A percentile compares a stretch with the other conserved stretches of the same genome.
These are phyloP conservation scores for Siphamia tubifer DNA, from an alignment of 2,113 vertebrate species.

Conservation along the genomic window DNA sequence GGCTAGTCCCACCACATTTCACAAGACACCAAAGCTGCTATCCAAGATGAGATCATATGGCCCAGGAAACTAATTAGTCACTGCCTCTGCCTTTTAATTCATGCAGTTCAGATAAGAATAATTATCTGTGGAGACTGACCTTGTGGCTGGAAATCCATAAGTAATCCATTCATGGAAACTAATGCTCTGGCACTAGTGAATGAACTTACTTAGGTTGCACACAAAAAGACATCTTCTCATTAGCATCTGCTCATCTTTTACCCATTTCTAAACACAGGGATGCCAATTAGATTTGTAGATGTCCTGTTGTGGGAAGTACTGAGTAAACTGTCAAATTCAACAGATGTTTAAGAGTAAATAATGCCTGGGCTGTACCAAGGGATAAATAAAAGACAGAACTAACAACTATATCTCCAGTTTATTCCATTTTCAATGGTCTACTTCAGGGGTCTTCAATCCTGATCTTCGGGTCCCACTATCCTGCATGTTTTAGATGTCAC, in stretches of 20 bases:
- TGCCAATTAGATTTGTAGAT: too few species aligned
- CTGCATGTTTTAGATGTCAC: too few species aligned
- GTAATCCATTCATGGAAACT: conserved; percentile 43
- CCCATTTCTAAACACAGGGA: not conserved
- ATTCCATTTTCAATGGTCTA: too few species aligned
- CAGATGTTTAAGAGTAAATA: too few species aligned
- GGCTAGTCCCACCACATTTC: not conserved
- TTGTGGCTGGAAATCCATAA: not conserved
- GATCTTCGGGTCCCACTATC: too few species aligned
- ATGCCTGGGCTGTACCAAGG: too few species aligned
- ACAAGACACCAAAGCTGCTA: not conserved
- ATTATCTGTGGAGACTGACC: conserved; percentile 8
- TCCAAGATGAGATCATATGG: not conserved
- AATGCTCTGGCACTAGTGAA: conserved; percentile 2
- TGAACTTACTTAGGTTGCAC: conserved; percentile 39
- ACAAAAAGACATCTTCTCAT: conserved; percentile 3
- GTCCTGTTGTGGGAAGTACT: too few species aligned
- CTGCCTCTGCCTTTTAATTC: not conserved
- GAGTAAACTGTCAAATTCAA: too few species aligned
- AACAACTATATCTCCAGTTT: too few species aligned
- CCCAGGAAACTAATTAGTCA: not conserved
- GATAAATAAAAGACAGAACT: too few species aligned
- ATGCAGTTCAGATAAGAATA: conserved; percentile 7
- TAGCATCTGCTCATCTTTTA: not conserved
- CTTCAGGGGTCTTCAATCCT: too few species aligned